These are phyloP conservation scores for Dolichomitus sp. DNA, from an alignment of 2,888 invertebrate genomes.

Conservation along the genomic window DNA sequence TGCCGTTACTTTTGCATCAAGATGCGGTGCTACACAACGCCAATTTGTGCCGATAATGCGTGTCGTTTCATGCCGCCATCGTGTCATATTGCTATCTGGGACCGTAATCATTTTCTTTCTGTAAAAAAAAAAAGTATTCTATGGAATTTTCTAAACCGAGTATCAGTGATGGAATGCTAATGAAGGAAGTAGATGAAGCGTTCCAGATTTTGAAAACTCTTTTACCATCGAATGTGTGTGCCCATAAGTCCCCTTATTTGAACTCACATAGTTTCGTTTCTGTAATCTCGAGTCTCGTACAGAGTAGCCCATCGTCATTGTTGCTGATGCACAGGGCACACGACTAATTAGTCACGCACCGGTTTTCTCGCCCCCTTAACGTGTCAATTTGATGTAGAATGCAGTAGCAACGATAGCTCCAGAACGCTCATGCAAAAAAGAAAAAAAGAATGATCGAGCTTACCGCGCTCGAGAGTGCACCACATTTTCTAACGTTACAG, in stretches of 20 bases:
- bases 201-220: not conserved
- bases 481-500: constrained; percentile 19
- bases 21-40: too few species aligned
- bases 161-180: not conserved
- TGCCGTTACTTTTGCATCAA: too few species aligned
- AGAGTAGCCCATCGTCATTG: not conserved
- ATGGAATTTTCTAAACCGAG: too few species aligned
- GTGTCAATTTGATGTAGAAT: constrained; percentile 1
- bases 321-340: constrained; percentile 24
- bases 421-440: constrained; percentile 1
- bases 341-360: constrained; percentile 59
- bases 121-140: too few species aligned
- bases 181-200: not conserved
- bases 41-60: too few species aligned
- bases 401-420: constrained; percentile 7
- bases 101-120: too few species aligned
- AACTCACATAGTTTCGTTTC: not conserved
- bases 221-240: not conserved
- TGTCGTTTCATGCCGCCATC: too few species aligned
- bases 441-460: constrained; percentile 29
- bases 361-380: constrained; percentile 42
- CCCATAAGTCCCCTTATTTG: not conserved
- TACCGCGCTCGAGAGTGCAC: not conserved
- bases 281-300: not conserved
- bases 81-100: too few species aligned